Percentiles rank a stretch among this genome's conserved stretches.
Conservation (phyloP, 1,140 invertebrate genomes). For the Papilio dardanus region DNA sequence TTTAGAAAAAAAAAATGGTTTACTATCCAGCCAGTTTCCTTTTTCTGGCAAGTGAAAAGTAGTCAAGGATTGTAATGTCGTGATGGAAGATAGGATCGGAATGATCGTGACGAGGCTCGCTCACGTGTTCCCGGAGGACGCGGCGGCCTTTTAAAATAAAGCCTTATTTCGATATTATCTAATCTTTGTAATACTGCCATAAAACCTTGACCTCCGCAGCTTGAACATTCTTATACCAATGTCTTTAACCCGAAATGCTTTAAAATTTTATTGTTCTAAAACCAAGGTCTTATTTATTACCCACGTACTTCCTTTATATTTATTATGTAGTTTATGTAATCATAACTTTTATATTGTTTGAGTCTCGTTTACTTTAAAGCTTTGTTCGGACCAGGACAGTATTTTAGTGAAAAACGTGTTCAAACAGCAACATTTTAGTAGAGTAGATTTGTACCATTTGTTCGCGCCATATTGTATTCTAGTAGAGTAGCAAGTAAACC, state of each 20-base stretch:
- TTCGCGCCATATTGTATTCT: too few species aligned
- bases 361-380: too few species aligned
- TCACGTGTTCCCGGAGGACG: slow-evolving; percentile 28
- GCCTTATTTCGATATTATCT: slow-evolving; percentile 22
- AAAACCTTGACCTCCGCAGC: slow-evolving; percentile 22
- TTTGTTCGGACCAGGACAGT: too few species aligned
- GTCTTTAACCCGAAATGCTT: slow-evolving; percentile 22
- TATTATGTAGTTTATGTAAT: neutral
- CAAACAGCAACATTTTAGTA: too few species aligned
- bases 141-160: slow-evolving; percentile 11
- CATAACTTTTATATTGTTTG: neutral
- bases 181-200: slow-evolving; percentile 3
- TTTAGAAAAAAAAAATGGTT: neutral
- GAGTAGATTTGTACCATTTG: too few species aligned
- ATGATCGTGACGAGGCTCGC: slow-evolving; percentile 50
- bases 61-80: slow-evolving; percentile 49
- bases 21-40: neutral
- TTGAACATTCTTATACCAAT: slow-evolving; percentile 17
- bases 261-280: neutral
- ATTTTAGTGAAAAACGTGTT: too few species aligned
- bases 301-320: neutral
- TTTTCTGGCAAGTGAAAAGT: slow-evolving; percentile 41
- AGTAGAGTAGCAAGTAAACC: too few species aligned
- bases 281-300: slow-evolving; percentile 1
- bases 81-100: slow-evolving; percentile 58